Evolutionary conservation across 2,113 vertebrate species (phyloP).

Genomic region (Psilopogon haemacephalus): DNA sequence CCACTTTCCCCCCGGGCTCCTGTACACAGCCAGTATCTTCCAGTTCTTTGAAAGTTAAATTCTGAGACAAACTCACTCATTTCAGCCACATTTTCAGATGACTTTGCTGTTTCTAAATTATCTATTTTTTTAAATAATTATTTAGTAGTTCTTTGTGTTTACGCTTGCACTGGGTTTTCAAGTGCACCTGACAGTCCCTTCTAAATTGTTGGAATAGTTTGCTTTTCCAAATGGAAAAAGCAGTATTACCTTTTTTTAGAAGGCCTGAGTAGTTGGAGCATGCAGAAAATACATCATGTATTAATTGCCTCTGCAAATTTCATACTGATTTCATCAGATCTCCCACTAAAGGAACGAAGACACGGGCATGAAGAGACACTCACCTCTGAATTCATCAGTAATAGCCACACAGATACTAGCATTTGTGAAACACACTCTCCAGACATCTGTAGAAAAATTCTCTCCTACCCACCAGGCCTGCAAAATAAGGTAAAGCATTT

Average conservation of each 20-base stretch:
- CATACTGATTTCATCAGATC: background rate
- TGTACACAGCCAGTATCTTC: background rate
- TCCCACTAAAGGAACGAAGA: background rate
- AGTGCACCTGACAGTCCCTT: background rate
- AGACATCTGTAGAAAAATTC: slow-evolving; percentile 72
- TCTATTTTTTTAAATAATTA: background rate
- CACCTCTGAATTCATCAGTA: slow-evolving; percentile 30
- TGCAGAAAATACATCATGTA: background rate
- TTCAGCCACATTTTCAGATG: background rate
- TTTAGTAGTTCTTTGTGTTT: background rate
- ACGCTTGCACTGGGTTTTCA: background rate
- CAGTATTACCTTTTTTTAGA: background rate
- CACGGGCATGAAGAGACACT: background rate
- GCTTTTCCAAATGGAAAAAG: background rate
- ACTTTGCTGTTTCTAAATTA: background rate
- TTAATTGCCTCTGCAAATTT: background rate
- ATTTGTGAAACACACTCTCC: slow-evolving; percentile 70
- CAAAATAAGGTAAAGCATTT: background rate
- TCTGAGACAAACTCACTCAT: background rate
- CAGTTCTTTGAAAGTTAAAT: background rate
- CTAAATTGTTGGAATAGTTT: background rate
- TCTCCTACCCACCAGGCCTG: slow-evolving; percentile 84
- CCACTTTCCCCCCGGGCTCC: background rate
- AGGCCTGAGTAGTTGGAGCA: background rate
- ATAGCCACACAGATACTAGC: slow-evolving; percentile 60